These are phyloP conservation scores for Pomacea maculata DNA, from an alignment of 1,140 invertebrate species.

Conservation along the genomic window DNA sequence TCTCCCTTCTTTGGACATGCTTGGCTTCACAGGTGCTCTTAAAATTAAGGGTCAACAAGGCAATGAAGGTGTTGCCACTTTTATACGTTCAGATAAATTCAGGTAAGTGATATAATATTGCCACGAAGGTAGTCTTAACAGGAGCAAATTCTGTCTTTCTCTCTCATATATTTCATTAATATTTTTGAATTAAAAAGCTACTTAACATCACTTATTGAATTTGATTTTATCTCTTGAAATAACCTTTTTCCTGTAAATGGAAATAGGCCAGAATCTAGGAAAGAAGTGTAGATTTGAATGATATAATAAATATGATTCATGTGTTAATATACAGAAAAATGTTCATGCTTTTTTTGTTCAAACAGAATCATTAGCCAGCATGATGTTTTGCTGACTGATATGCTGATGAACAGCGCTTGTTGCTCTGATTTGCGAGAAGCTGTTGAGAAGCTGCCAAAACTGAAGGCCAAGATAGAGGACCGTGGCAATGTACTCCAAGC, in stretches of 20 bases:
- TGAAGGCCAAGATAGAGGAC: conserved; percentile 72
- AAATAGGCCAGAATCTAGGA: too few relatives aligned
- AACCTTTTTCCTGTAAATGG: too few relatives aligned
- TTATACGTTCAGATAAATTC: conserved; percentile 69
- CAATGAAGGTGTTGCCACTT: conserved; percentile 82
- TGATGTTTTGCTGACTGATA: conserved; percentile 56
- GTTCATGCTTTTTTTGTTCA: conserved; percentile 16
- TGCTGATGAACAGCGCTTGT: conserved; percentile 63
- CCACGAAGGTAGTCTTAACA: too few relatives aligned
- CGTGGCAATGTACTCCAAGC: conserved; percentile 68
- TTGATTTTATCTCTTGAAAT: too few relatives aligned
- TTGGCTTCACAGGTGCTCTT: conserved; percentile 73
- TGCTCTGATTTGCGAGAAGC: conserved; percentile 71
- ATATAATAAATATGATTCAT: not conserved
- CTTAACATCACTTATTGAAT: too few relatives aligned
- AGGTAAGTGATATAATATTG: conserved; percentile 36
- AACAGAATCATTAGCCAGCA: conserved; percentile 66
- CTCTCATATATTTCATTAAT: too few relatives aligned
- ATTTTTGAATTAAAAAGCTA: too few relatives aligned
- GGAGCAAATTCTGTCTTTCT: too few relatives aligned
- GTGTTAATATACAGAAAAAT: not conserved
- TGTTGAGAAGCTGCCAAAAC: conserved; percentile 71
- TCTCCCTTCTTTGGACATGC: conserved; percentile 70
- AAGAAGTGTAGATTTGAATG: not conserved
- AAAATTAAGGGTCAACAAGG: conserved; percentile 78